A percentile compares a stretch with the other conserved stretches of the same genome.
phyloP scores from a whole-genome alignment of 2,888 invertebrate species.

The Drosophila meridiana region DNA sequence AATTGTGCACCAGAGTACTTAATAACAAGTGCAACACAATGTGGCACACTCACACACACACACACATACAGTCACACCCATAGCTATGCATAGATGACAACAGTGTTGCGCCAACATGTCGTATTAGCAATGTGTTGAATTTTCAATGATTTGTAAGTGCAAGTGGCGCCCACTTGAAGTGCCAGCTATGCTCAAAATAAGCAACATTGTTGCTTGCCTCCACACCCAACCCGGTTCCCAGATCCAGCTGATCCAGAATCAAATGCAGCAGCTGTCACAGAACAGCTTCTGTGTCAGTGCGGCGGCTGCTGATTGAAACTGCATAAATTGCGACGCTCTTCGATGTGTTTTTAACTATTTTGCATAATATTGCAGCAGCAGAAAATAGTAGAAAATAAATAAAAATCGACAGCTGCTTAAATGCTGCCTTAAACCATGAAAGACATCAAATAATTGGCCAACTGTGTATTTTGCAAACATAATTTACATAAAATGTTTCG shows the following conservation, averaged over 20 bases:
- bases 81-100: conserved; percentile 39
- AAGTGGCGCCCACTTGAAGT: conserved; percentile 51
- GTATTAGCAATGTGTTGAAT: conserved; percentile 78
- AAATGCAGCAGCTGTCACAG: conserved; percentile 46
- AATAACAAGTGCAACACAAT: conserved; percentile 80
- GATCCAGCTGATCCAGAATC: conserved; percentile 18
- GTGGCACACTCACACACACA: conserved; percentile 50
- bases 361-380: conserved; percentile 48
- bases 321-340: conserved; percentile 60
- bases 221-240: conserved; percentile 5
- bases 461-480: neutral
- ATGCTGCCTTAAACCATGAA: neutral
- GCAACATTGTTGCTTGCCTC: conserved; percentile 41
- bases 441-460: conserved; percentile 10
- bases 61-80: conserved; percentile 26
- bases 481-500: neutral
- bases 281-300: conserved; percentile 3
- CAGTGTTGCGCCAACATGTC: conserved; percentile 68
- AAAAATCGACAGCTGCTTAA: conserved; percentile 22
- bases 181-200: conserved; percentile 23
- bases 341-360: conserved; percentile 56
- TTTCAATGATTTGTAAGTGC: conserved; percentile 77
- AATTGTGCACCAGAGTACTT: conserved; percentile 77
- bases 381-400: neutral
- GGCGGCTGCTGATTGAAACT: conserved; percentile 44